Percentiles rank a stretch among this genome's conserved stretches.
phyloP scores from a whole-genome alignment of 2,797 vertebrate genomes.

The Gymnothorax javanicus region DNA sequence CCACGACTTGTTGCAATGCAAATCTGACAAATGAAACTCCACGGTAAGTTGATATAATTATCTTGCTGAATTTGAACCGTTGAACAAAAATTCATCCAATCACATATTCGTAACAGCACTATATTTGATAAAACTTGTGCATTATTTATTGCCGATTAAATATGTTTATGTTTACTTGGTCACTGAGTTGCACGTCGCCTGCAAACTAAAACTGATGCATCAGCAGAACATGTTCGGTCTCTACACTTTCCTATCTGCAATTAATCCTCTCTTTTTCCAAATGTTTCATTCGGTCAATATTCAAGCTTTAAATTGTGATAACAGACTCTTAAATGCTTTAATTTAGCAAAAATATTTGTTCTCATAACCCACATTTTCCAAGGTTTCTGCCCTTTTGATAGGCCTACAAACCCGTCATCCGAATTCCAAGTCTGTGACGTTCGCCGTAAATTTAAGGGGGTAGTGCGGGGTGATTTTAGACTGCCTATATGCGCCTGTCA shows the following conservation, averaged over 20 bases:
- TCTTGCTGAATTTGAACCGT: not conserved
- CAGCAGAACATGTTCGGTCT: slow-evolving; percentile 1
- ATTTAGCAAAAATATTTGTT: slow-evolving; percentile 31
- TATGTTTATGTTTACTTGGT: slow-evolving; percentile 55
- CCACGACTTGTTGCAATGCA: slow-evolving; percentile 5
- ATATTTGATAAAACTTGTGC: not conserved
- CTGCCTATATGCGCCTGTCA: slow-evolving; percentile 30
- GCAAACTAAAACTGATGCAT: slow-evolving; percentile 2
- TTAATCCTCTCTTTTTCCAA: slow-evolving; percentile 12
- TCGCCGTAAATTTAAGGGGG: slow-evolving; percentile 11
- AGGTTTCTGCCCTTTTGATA: slow-evolving; percentile 59
- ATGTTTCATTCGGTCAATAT: slow-evolving; percentile 2
- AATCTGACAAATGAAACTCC: not conserved
- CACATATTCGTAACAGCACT: not conserved
- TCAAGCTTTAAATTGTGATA: not conserved
- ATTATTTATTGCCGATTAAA: not conserved
- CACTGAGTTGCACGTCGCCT: slow-evolving; percentile 32
- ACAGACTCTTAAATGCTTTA: slow-evolving; percentile 42
- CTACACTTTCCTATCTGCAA: slow-evolving; percentile 16
- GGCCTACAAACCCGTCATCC: slow-evolving; percentile 65
- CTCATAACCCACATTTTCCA: slow-evolving; percentile 69
- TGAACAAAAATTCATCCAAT: not conserved
- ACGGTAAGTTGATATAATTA: not conserved
- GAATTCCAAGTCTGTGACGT: slow-evolving; percentile 70
- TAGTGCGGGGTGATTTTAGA: not conserved